A percentile compares a stretch with the other conserved stretches of the same genome.
Evolutionary conservation across 2,797 vertebrate species (phyloP).

Genomic region (Neostethus bicornis): DNA sequence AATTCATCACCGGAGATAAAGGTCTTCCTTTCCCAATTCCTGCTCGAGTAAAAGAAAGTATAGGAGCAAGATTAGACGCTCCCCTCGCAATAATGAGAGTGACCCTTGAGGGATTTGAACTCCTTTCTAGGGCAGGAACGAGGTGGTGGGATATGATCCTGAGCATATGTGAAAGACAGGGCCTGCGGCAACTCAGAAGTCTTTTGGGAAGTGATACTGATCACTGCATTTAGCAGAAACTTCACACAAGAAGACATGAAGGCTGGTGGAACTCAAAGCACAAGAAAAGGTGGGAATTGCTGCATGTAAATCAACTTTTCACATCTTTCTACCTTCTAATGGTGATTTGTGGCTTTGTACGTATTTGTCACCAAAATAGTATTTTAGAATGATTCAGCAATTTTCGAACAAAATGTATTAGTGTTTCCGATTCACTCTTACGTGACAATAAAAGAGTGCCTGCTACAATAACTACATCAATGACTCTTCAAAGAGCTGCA

Average conservation of each 20-base stretch:
- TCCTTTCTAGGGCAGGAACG: conserved; percentile 3
- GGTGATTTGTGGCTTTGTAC: too few species aligned
- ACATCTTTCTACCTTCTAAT: too few species aligned
- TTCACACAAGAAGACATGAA: conserved; percentile 37
- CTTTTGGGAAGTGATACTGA: conserved; percentile 56
- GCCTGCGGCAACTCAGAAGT: conserved; percentile 66
- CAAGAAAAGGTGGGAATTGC: too few species aligned
- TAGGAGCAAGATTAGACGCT: conserved; percentile 60
- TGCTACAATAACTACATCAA: too few species aligned
- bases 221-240: conserved; percentile 60
- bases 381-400: too few species aligned
- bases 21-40: conserved; percentile 61
- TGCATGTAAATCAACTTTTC: too few species aligned
- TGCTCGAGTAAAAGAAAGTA: conserved; percentile 44
- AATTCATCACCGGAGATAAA: conserved; percentile 77
- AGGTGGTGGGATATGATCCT: conserved; percentile 38
- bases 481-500: too few species aligned
- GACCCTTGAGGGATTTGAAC: conserved; percentile 54
- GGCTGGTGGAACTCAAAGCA: conserved; percentile 42
- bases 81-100: conserved; percentile 67
- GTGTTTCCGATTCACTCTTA: too few species aligned
- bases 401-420: too few species aligned
- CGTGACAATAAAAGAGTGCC: too few species aligned
- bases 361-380: too few species aligned
- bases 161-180: conserved; percentile 47